Conservation (phyloP, 1,140 invertebrate species). For the Heliconius hewitsoni region DNA sequence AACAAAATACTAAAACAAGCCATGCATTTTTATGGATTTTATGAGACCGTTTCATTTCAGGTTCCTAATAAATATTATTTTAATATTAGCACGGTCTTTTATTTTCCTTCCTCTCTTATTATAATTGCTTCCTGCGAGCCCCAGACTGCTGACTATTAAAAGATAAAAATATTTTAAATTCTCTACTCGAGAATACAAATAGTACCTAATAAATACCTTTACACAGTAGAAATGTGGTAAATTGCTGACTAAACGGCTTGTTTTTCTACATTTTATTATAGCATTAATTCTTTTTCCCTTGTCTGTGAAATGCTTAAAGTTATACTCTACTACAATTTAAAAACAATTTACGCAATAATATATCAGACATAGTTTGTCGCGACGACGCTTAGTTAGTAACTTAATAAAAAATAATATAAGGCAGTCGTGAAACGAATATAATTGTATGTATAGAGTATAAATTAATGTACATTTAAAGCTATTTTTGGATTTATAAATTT, state of each 20-base stretch:
- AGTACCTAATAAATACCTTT: background rate
- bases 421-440: background rate
- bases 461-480: no score
- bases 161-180: constrained; percentile 3
- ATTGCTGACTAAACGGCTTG: background rate
- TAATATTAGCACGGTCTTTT: background rate
- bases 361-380: background rate
- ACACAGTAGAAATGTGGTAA: background rate
- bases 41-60: background rate
- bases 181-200: constrained; percentile 4
- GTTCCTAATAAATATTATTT: background rate
- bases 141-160: background rate
- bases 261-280: constrained; percentile 5
- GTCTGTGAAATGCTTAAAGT: background rate
- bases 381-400: background rate
- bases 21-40: background rate
- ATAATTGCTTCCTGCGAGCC: constrained; percentile 1
- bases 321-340: background rate
- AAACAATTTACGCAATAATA: constrained; percentile 1
- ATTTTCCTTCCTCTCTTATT: constrained; percentile 2
- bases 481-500: no score
- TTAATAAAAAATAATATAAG: background rate
- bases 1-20: background rate
- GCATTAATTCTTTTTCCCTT: background rate
- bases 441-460: no score